Base-by-base conservation (phyloP, 2,888 invertebrate genomes). In the Caenorhabditis angaria region DNA sequence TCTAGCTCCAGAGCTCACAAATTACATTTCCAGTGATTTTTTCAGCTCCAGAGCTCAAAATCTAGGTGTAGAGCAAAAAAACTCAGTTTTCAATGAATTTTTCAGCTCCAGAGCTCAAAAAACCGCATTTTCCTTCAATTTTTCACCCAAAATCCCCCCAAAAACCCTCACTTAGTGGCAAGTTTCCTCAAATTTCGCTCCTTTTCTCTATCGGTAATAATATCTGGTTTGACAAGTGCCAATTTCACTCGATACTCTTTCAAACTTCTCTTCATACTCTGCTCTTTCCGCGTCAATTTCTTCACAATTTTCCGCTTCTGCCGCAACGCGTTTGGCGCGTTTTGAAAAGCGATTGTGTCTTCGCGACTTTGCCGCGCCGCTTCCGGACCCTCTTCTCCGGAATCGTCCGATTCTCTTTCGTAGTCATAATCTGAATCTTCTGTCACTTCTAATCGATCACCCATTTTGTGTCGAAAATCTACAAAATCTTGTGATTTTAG, bases 151-250 rank as follows among this genome's bases (percentile, higher is more conserved):
- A 3, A 41, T 24, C 2, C 25, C 3, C 22, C 28, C 4, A 56
- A 56, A 27, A 20, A 25, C 8, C n/a, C 64, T 61, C 28, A 83
- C 83, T 82, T 82, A 41, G 85, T 85, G 24, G 85, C 85, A 28
- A 85, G 70, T 27, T 76, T 74, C 54, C 78, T 64, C 65, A 85
- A 68, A 54, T 71, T 68, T 47, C 82, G 71, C 59, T 85, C 85
- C 54, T 77, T 81, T 50, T 83, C 84, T 24, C 78, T 58, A 61
- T 85, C 82, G 47, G 78, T 79, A 32, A 74, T 77, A 64, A 82
- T 72, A 67, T 85, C 78, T n/a, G 85, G 85, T 51, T 81, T 81
- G 59, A 76, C 73, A 32, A 80, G 55, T 20, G 62, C 73, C 50
- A 69, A 61, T 29, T 69, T 65, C 25, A 56, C 35, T 25, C 69